Base-by-base conservation (phyloP, 2,797 vertebrate species). In the Cuniculus paca region DNA sequence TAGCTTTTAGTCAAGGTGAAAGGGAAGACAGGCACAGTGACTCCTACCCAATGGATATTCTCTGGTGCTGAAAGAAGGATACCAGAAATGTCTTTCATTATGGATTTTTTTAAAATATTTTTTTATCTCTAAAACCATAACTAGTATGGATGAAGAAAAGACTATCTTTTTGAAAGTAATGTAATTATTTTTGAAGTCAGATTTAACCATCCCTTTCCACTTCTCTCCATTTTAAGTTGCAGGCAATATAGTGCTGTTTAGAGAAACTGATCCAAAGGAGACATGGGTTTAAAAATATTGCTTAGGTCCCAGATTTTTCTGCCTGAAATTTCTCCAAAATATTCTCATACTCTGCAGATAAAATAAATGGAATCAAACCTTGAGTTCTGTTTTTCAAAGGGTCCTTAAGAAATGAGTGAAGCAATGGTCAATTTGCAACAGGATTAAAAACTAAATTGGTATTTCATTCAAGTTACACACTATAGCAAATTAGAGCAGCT, bases 401-500 rank as follows among this genome's bases (percentile, higher is more conserved):
- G 13, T 77, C 92, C 90, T 80, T 92, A 36, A 77, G 56, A 42
- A 92, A 87, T 60, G 50, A 94, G 50, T 60, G 81, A 91, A 82
- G 91, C 12, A 65, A 63, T 75, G 56, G 79, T 70, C 80, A 63
- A 20, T 95, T 95, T 95, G 87, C 80, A 88, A 79, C 39, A 85
- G 91, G 79, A 91, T 93, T 84, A 88, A 56, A 95, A 90, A 74
- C 42, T 26, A 90, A 91, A 90, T 8, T 81, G 82, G 50, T 82
- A 89, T 95, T 77, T 86, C 83, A 52, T 88, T 85, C 60, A 13
- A 87, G 82, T 84, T 63, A 54, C 50, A 70, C 52, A 36, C 34
- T 80, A 83, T 92, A 72, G 77, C 94, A 74, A 96, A 56, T 81
- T 75, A 88, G 50, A 88, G 60, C 88, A 96, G 88, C 94, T 95